These are phyloP conservation scores for Pangasius macronema DNA, from an alignment of 2,797 vertebrate genomes.

Conservation along the genomic window DNA sequence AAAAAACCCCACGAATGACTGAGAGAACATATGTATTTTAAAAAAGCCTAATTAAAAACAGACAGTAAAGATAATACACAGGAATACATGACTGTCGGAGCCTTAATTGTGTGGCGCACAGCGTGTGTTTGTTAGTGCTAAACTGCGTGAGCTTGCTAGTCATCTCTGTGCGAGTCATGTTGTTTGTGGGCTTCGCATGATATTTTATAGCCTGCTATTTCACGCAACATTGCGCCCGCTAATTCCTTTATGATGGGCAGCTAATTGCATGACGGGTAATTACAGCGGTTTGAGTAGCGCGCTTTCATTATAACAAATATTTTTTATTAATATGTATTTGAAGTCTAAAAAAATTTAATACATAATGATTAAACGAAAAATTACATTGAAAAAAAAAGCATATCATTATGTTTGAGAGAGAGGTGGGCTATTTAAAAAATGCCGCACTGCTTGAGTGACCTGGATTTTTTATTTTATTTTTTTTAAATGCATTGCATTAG, in stretches of 20 bases:
- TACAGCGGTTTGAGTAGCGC: constrained; percentile 78
- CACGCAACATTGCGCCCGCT: constrained; percentile 86
- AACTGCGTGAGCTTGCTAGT: background rate
- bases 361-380: constrained; percentile 1
- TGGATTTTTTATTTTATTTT: no score
- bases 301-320: constrained; percentile 66
- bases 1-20: background rate
- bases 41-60: background rate
- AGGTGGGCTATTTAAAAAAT: constrained; percentile 16
- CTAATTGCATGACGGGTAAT: constrained; percentile 88
- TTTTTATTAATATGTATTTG: constrained; percentile 74
- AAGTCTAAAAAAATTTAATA: constrained; percentile 42
- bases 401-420: background rate
- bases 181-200: constrained; percentile 1
- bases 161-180: constrained; percentile 51
- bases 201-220: constrained; percentile 86
- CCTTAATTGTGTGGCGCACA: background rate
- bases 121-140: background rate
- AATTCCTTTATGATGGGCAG: constrained; percentile 89
- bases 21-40: background rate
- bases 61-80: background rate
- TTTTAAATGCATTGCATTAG: background rate
- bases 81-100: background rate
- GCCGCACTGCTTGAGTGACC: constrained; percentile 3
- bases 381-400: constrained; percentile 24